Evolutionary conservation across 2,888 invertebrate genomes (phyloP), one percentile per base, ranked within the genome.

Genomic region (Scaptomyza polygonia): DNA sequence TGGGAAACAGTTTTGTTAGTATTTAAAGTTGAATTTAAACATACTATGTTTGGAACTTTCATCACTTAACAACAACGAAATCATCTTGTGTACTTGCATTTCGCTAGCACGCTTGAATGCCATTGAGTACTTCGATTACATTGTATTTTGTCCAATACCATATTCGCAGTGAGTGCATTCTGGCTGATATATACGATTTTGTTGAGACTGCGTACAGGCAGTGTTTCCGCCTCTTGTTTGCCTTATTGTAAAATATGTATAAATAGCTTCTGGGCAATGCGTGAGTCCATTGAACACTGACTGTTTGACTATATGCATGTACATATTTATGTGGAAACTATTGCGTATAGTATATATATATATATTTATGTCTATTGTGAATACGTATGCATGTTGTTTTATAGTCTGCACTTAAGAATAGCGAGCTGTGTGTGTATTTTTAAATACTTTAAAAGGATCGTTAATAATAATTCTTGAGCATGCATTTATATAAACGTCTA

Each of bases 381-480:
- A 25, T 25, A 25, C 5, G 25, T 25, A 25, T 5, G 25, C 25
- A 5, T 25, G 25, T 25, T 25, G 25, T 3, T 1, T 4, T 4
- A 51, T 54, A 52, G n/a, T 67, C 18, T 72, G 63, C 53, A 66
- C 72, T 69, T 66, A 64, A 84, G 79, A 80, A 82, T 56, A 74
- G 77, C 74, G 47, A 62, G 68, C 42, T 72, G 55, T 39, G 61
- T 39, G 61, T 77, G 64, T 79, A 80, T 82, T 86, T 80, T 70
- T 80, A 86, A 81, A 83, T 72, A 66, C 70, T 75, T 55, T 27
- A 18, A 80, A 80, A 84, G 84, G 84, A 80, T 70, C 81, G 86
- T 82, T 86, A 86, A 86, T 82, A 84, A 86, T 75, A 83, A n/a
- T n/a, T n/a, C 75, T 44, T 66, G 66, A 40, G 36, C 67, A 52